Evolutionary conservation across 2,797 vertebrate species (phyloP).

Genomic region (Sorex maritimensis): DNA sequence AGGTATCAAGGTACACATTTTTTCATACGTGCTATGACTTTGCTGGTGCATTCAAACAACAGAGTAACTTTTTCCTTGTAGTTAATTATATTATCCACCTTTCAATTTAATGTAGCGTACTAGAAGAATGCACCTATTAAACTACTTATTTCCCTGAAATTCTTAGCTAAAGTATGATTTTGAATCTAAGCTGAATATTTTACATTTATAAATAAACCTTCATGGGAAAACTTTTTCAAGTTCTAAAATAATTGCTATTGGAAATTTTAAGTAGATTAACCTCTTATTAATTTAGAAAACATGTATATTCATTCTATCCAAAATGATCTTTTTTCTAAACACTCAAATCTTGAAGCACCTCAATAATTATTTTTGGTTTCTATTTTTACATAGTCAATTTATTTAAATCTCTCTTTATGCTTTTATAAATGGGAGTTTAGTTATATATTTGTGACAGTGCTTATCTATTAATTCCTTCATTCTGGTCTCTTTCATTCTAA

Average conservation of each 20-base stretch:
- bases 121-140: slow-evolving; percentile 8
- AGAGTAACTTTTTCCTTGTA: neutral
- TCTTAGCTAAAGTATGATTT: neutral
- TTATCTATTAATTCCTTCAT: neutral
- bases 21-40: neutral
- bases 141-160: neutral
- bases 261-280: slow-evolving; percentile 36
- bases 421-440: too few species aligned
- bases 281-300: neutral
- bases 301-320: neutral
- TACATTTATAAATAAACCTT: slow-evolving; percentile 1
- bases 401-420: too few species aligned
- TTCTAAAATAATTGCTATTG: slow-evolving; percentile 31
- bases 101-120: neutral
- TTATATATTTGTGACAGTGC: too few species aligned
- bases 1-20: neutral
- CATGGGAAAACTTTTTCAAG: neutral
- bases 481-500: neutral
- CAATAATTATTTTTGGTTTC: too few species aligned
- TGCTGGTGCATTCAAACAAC: slow-evolving; percentile 3
- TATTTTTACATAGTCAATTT: too few species aligned
- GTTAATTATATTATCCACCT: neutral
- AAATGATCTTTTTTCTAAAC: too few species aligned
- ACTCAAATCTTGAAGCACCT: too few species aligned
- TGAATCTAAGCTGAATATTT: neutral